Percentiles rank a stretch among this genome's conserved stretches.
These are phyloP conservation scores for Zeus faber DNA, from an alignment of 2,113 vertebrate genomes.

Conservation along the genomic window DNA sequence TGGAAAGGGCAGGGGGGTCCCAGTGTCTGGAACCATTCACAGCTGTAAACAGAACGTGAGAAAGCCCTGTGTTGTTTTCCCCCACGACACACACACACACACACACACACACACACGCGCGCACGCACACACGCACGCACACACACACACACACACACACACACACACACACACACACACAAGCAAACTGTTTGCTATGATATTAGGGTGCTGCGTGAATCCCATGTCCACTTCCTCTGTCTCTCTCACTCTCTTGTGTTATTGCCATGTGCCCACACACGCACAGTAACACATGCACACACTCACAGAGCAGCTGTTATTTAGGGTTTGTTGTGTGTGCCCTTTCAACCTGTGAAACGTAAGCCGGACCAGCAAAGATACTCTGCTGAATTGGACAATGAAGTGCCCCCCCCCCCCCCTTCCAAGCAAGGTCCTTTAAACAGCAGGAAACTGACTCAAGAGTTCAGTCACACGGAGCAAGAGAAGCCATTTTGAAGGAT, in stretches of 20 bases:
- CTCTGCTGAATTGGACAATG: conserved; percentile 13
- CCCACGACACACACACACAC: conserved; percentile 52
- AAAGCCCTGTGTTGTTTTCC: conserved; percentile 71
- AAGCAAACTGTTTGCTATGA: conserved; percentile 6
- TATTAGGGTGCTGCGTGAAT: background rate
- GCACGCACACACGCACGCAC: too few relatives aligned
- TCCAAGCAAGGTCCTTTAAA: background rate
- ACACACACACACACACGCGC: conserved; percentile 22
- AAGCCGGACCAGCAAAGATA: conserved; percentile 14
- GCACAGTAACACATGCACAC: background rate
- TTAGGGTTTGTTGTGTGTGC: conserved; percentile 30
- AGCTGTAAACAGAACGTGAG: conserved; percentile 79
- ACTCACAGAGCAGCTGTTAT: conserved; percentile 37
- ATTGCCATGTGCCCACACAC: background rate
- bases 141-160: conserved; percentile 32
- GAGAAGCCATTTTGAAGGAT: background rate
- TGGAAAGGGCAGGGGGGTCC: conserved; percentile 60
- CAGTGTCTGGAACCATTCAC: conserved; percentile 69
- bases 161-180: conserved; percentile 10
- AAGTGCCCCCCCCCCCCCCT: conserved; percentile 9
- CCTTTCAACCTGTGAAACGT: conserved; percentile 38
- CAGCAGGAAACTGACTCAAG: conserved; percentile 2
- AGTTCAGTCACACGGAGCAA: background rate
- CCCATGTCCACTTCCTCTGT: conserved; percentile 1
- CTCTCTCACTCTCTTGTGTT: background rate